Percentiles rank a stretch among this genome's conserved stretches.
phyloP scores from a whole-genome alignment of 2,888 invertebrate species.

The Pollenia amentaria region DNA sequence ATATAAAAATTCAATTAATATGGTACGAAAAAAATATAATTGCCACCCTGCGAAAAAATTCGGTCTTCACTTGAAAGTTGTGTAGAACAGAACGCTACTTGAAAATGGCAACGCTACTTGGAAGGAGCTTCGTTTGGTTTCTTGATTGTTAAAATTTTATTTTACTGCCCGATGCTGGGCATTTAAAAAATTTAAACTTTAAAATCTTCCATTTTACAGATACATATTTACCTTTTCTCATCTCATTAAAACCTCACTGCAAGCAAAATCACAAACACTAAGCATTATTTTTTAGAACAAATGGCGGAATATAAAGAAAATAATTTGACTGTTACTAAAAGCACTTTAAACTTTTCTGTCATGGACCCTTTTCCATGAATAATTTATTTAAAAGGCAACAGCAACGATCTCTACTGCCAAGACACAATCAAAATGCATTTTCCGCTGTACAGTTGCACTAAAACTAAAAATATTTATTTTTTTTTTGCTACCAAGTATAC shows the following conservation, averaged over 20 bases:
- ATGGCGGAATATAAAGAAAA: background rate
- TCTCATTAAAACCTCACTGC: conserved; percentile 33
- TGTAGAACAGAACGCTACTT: too few relatives aligned
- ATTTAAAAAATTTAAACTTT: background rate
- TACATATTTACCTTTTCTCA: background rate
- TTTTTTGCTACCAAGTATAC: conserved; percentile 6
- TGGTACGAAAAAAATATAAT: too few relatives aligned
- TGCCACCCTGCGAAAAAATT: too few relatives aligned
- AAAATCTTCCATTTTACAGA: background rate
- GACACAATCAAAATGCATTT: conserved; percentile 1
- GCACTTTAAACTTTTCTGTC: background rate
- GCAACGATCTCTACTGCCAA: background rate
- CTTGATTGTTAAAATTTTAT: too few relatives aligned
- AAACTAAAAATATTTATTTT: background rate
- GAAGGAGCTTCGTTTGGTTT: too few relatives aligned
- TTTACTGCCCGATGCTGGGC: too few relatives aligned
- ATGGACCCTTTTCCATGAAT: conserved; percentile 6
- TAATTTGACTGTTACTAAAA: conserved; percentile 24
- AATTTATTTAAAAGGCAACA: conserved; percentile 39
- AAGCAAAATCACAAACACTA: conserved; percentile 10
- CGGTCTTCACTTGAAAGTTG: too few relatives aligned
- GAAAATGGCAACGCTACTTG: too few relatives aligned
- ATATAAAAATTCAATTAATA: too few relatives aligned
- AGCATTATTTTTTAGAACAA: background rate
- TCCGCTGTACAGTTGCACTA: background rate